Evolutionary conservation across 2,797 vertebrate genomes (phyloP), one percentile per base, ranked within the genome.

Genomic region (Coendou prehensilis): DNA sequence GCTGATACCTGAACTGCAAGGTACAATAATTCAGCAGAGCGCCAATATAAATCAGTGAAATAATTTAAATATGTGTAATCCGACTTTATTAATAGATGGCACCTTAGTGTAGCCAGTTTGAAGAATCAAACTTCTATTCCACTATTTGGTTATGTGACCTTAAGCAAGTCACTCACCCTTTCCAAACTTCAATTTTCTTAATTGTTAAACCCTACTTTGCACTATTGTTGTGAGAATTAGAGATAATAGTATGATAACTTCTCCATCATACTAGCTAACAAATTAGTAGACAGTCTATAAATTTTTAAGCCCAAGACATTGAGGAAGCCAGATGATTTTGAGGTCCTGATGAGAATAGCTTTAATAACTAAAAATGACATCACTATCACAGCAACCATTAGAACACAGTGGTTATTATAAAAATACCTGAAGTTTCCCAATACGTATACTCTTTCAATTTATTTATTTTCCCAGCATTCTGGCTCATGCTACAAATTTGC

Each of bases 221-320:
- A 93, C 26, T 41, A 6, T n/a, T 69, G 30, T 28, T 82, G 2
- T 87, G 73, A 95, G 73, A 91, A 81, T 75, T 69, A 91, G 47
- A 33, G 37, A 92, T 82, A 80, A 63, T 30, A n/a, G 13, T 61
- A 78, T 64, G 14, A 79, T 78, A 92, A 90, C 83, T 84, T n/a
- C 23, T 63, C n/a, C 56, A 96, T 47, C 64, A 54, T 41, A 50
- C 11, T 87, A 22, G 64, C n/a, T 89, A 95, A 84, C n/a, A 85
- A 69, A 89, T 23, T 50, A 79, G 50, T 28, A 90, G 26, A 84
- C 11, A 69, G 45, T 82, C 52, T 64, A 89, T 54, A 78, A 23
- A 57, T 91, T 89, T 95, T 86, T 78, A 97, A 97, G 61, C 82
- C 20, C 20, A 95, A 13, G 45, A 78, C 47, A 89, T 41, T 76